Percentiles rank a stretch among this genome's conserved stretches.
Evolutionary conservation across 1,140 invertebrate genomes (phyloP).

Genomic region (Drosophila bocki): DNA sequence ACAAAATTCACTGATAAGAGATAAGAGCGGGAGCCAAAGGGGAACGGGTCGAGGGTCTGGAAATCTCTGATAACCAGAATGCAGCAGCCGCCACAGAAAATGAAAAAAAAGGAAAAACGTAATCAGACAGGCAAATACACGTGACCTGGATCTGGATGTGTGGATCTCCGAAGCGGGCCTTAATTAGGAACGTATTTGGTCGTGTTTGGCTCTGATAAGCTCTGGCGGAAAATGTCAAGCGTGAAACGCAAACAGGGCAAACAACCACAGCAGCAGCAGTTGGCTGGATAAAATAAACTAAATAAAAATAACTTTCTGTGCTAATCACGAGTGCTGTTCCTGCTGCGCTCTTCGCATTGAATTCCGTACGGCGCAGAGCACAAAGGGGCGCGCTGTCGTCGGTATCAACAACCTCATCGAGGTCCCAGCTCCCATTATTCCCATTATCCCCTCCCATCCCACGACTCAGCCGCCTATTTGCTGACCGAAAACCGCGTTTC

Average conservation of each 20-base stretch:
- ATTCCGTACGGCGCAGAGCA: slow-evolving; percentile 8
- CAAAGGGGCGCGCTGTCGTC: slow-evolving; percentile 37
- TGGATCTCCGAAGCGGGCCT: slow-evolving; percentile 22
- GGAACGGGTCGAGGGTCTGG: neutral
- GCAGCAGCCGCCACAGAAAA: slow-evolving; percentile 30
- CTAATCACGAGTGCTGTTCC: slow-evolving; percentile 46
- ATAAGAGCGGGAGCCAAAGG: slow-evolving; percentile 16
- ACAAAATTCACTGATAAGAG: slow-evolving; percentile 36
- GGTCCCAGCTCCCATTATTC: slow-evolving; percentile 14
- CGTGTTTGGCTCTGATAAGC: slow-evolving; percentile 46
- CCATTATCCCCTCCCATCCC: slow-evolving; percentile 2
- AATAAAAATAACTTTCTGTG: slow-evolving; percentile 49
- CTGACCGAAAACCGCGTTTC: slow-evolving; percentile 42
- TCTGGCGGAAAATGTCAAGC: slow-evolving; percentile 45
- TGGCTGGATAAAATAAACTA: slow-evolving; percentile 55
- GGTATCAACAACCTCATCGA: slow-evolving; percentile 49
- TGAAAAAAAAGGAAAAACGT: slow-evolving; percentile 24
- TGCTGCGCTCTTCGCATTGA: slow-evolving; percentile 25
- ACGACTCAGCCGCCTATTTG: slow-evolving; percentile 16
- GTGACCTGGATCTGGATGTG: slow-evolving; percentile 64
- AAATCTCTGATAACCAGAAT: slow-evolving; percentile 42
- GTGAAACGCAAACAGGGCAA: slow-evolving; percentile 29
- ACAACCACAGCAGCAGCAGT: slow-evolving; percentile 12
- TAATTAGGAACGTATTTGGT: slow-evolving; percentile 50
- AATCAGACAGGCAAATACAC: slow-evolving; percentile 67